Percentiles rank a stretch among this genome's conserved stretches.
Evolutionary conservation across 1,140 invertebrate species (phyloP).

Genomic region (Oryctes rhinoceros): DNA sequence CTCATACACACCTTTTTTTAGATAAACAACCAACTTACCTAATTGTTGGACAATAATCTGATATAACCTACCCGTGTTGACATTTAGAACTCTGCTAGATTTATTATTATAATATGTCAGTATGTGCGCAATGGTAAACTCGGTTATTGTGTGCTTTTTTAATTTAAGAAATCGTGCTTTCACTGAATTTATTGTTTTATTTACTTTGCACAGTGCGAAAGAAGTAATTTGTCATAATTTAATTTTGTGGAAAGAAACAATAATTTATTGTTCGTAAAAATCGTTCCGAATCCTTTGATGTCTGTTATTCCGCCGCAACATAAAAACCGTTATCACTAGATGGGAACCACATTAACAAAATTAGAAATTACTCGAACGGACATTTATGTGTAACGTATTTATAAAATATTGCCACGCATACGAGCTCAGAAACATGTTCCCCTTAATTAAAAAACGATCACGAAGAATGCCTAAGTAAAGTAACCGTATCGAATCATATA

Average conservation of each 20-base stretch:
- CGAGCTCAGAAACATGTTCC: neutral
- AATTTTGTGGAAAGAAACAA: neutral
- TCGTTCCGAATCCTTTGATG: neutral
- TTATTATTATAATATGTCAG: too few species aligned
- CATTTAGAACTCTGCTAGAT: too few species aligned
- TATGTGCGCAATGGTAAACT: too few species aligned
- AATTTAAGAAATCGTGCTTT: too few species aligned
- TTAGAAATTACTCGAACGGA: neutral
- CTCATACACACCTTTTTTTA: too few species aligned
- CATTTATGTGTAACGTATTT: neutral
- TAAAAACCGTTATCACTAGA: neutral
- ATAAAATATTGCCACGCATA: constrained; percentile 5
- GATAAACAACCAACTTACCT: too few species aligned
- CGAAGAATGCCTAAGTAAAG: neutral
- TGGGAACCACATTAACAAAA: constrained; percentile 5
- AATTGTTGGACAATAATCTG: too few species aligned
- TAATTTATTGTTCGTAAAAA: constrained; percentile 16
- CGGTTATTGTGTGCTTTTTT: too few species aligned
- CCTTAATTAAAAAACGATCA: constrained; percentile 13
- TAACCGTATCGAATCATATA: neutral
- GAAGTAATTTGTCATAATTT: constrained; percentile 11
- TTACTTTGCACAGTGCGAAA: neutral
- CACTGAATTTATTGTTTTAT: neutral
- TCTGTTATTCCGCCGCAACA: neutral
- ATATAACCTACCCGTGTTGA: too few species aligned